Evolutionary conservation across 2,113 vertebrate genomes (phyloP).

Genomic region (Ailuropoda melanoleuca): DNA sequence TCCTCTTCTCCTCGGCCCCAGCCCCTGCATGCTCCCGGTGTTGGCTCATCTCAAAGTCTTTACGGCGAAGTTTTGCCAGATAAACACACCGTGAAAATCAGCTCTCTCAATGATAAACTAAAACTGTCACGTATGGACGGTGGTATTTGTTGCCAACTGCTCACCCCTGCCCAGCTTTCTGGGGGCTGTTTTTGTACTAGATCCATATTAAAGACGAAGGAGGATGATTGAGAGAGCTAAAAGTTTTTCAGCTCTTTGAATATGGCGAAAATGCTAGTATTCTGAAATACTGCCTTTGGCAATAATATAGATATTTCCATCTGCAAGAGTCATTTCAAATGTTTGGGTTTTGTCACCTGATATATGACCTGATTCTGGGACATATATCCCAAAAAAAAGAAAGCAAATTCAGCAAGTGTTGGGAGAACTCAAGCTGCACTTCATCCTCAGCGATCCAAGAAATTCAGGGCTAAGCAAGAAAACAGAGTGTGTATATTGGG

Average conservation of each 20-base stretch:
- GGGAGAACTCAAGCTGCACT: not conserved
- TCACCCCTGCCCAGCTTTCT: not conserved
- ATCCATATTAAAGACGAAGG: not conserved
- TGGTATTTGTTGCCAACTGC: not conserved
- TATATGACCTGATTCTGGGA: constrained; percentile 40
- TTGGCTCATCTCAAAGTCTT: constrained; percentile 55
- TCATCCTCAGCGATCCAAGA: not conserved
- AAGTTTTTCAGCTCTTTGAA: not conserved
- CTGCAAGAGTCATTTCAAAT: constrained; percentile 57
- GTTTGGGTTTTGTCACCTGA: constrained; percentile 39
- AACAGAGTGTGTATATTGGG: not conserved
- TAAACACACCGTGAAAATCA: constrained; percentile 60
- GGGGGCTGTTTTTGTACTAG: not conserved
- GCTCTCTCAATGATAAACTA: not conserved
- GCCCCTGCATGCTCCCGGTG: constrained; percentile 50
- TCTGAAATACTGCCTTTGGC: constrained; percentile 29
- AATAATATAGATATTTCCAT: not conserved
- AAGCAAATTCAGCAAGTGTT: not conserved
- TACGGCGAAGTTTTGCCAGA: constrained; percentile 58
- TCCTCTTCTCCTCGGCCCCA: constrained; percentile 49
- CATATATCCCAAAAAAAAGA: not conserved
- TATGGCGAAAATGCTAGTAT: not conserved
- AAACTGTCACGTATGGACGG: not conserved
- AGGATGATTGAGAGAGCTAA: not conserved
- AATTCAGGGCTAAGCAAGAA: not conserved